Percentiles rank a stretch among this genome's conserved stretches.
These are phyloP conservation scores for Drosophila mercatorum DNA, from an alignment of 2,888 invertebrate species.

Conservation along the genomic window DNA sequence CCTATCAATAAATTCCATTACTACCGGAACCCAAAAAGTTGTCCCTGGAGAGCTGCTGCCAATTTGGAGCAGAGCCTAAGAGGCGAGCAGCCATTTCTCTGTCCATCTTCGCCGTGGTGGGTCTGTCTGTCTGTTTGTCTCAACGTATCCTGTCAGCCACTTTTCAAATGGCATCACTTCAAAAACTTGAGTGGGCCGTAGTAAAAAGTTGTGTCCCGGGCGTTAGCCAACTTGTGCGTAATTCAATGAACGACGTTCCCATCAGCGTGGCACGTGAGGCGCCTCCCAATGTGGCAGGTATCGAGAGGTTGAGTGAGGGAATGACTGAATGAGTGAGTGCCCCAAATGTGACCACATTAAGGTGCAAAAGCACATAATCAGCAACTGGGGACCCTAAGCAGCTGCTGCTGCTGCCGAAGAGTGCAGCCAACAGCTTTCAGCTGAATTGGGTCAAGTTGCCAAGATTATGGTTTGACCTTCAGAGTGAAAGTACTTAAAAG, in stretches of 20 bases:
- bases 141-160: constrained; percentile 56
- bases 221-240: constrained; percentile 57
- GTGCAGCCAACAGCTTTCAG: constrained; percentile 40
- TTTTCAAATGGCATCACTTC: constrained; percentile 57
- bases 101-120: background rate
- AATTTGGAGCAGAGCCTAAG: constrained; percentile 40
- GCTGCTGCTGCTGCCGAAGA: constrained; percentile 65
- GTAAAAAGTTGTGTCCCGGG: constrained; percentile 40
- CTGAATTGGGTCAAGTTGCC: constrained; percentile 59
- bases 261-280: constrained; percentile 67
- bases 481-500: constrained; percentile 5
- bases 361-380: constrained; percentile 49
- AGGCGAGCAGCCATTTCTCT: constrained; percentile 19
- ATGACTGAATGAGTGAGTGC: constrained; percentile 14
- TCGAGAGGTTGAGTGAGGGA: constrained; percentile 15
- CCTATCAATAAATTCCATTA: constrained; percentile 69
- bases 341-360: constrained; percentile 65
- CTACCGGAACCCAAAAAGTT: constrained; percentile 40
- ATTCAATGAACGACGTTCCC: constrained; percentile 73
- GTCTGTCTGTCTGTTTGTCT: constrained; percentile 11
- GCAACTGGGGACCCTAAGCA: constrained; percentile 29
- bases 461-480: constrained; percentile 31
- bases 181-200: constrained; percentile 43
- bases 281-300: constrained; percentile 39
- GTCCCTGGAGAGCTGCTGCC: constrained; percentile 55